phyloP scores from a whole-genome alignment of 1,140 invertebrate genomes.

The Schlechtendalia chinensis region DNA sequence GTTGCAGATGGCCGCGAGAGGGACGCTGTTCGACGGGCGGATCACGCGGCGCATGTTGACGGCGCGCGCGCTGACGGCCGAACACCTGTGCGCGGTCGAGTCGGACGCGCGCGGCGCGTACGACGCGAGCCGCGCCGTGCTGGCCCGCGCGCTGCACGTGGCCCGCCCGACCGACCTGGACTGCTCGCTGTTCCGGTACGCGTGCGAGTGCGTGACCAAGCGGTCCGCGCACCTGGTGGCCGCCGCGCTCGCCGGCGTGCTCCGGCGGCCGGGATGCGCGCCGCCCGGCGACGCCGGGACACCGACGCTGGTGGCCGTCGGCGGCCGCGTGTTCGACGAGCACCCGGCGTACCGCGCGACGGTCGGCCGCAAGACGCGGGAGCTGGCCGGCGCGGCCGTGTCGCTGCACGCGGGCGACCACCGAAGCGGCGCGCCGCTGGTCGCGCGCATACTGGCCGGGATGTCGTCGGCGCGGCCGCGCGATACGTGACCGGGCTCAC shows the following conservation, averaged over 20 bases:
- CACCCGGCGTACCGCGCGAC: background rate
- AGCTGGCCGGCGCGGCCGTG: background rate
- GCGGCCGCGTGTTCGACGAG: background rate
- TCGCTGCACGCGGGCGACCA: background rate
- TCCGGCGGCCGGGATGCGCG: background rate
- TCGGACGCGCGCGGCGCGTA: background rate
- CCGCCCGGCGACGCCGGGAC: background rate
- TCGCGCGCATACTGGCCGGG: background rate
- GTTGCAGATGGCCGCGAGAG: background rate
- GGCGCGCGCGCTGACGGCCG: background rate
- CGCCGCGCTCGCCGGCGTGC: background rate
- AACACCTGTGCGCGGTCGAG: background rate
- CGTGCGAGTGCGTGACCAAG: slow-evolving; percentile 8
- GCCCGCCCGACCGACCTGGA: background rate
- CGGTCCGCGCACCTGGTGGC: slow-evolving; percentile 23
- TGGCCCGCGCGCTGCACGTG: background rate
- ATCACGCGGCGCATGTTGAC: background rate
- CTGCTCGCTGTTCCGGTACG: slow-evolving; percentile 24
- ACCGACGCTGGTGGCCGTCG: background rate
- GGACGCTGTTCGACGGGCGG: background rate
- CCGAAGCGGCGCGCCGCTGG: background rate
- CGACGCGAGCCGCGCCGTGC: background rate
- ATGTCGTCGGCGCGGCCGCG: no score
- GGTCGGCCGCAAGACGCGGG: background rate
- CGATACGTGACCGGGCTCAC: no score